Percentiles rank a stretch among this genome's conserved stretches.
Conservation (phyloP, 35 echinoderm and acorn worm genomes). For the Strongylocentrotus purpuratus region DNA sequence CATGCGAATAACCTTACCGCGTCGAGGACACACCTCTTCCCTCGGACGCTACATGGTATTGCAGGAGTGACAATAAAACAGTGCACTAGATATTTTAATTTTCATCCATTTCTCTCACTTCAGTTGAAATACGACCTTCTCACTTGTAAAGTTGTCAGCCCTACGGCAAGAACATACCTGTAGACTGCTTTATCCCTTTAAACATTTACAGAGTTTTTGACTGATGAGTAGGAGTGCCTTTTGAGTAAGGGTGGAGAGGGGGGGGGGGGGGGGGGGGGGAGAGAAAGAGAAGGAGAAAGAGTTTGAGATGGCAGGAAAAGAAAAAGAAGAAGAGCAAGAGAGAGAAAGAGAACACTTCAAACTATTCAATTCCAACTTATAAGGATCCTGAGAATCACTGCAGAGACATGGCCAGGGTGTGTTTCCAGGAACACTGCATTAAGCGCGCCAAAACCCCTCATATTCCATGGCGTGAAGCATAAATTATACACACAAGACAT, state of each 20-base stretch:
- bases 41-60: not conserved
- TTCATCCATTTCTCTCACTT: not conserved
- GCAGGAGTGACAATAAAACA: not conserved
- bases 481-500: too few species aligned
- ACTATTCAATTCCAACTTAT: too few species aligned
- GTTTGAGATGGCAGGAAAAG: not conserved
- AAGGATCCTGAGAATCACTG: too few species aligned
- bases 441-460: too few species aligned
- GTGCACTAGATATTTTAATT: not conserved
- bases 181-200: not conserved
- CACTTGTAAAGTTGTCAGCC: not conserved
- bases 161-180: not conserved
- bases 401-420: too few species aligned
- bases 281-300: not conserved
- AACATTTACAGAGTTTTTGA: not conserved
- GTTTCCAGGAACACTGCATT: too few species aligned
- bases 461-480: too few species aligned
- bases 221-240: not conserved
- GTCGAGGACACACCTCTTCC: not conserved
- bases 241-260: not conserved
- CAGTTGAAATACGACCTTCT: not conserved
- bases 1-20: not conserved
- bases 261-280: not conserved
- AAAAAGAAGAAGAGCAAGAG: not conserved
- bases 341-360: not conserved